Evolutionary conservation across 2,888 invertebrate genomes (phyloP), one percentile per base, ranked within the genome.

Genomic region (Diarsia mendica): DNA sequence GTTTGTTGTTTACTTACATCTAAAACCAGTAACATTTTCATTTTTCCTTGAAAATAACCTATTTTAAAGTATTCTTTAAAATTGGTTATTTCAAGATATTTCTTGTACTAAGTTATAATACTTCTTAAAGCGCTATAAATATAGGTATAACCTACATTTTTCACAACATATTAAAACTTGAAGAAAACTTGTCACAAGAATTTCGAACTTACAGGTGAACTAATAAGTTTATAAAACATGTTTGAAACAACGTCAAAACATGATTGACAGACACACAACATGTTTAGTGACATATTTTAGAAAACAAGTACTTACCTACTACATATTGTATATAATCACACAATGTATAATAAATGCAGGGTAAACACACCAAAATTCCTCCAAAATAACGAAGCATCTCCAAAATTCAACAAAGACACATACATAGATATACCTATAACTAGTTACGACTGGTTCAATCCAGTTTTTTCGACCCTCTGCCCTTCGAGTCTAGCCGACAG

Each of bases 401-500:
- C 15, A 11, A 20, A 61, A 60, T 15, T 28, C 58, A 60, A 67
- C 72, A 61, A 48, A 77, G 58, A 15, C 49, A 55, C 65, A 48
- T 33, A 46, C 46, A 80, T 64, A 77, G 69, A 70, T 15, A 51
- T 68, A 60, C 53, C 44, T 46, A 65, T 74, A 83, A 69, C 80
- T 82, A 84, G 84, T 80, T 80, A 0, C n/a, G 8, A 60, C 76
- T 70, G 66, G 80, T 87, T 83, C 88, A 92, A 93, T 94, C 95
- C 94, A 91, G 95, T 94, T 94, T 88, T 83, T 86, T 83, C 93
- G 94, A 93, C 95, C 95, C 93, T 92, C 90, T 92, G 95, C 93
- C 95, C 95, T 95, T 95, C 93, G 91, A 88, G 88, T 92, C 94
- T 95, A 95, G 94, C 93, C 92, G 90, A 93, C 93, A 91, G 90